Evolutionary conservation across 2,888 invertebrate species (phyloP).

Genomic region (Orgyia antiqua): DNA sequence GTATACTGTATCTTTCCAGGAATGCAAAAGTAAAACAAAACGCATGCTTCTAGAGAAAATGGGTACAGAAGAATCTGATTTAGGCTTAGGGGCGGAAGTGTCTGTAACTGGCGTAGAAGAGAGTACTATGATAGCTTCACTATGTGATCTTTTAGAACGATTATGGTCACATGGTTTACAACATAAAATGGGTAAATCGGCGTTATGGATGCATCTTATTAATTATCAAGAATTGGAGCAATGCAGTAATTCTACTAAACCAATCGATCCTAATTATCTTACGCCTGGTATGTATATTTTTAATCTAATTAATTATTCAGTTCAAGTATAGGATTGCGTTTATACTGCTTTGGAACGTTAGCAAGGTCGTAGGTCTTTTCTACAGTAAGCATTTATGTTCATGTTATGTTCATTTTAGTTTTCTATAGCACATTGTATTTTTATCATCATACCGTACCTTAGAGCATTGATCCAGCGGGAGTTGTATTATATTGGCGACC

Average conservation of each 20-base stretch:
- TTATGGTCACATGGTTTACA: conserved; percentile 99
- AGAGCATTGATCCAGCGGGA: too few relatives aligned
- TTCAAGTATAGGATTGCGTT: too few relatives aligned
- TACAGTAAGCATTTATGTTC: too few relatives aligned
- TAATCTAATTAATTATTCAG: too few relatives aligned
- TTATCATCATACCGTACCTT: too few relatives aligned
- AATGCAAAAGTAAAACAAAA: conserved; percentile 96
- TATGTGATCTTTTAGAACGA: conserved; percentile 97
- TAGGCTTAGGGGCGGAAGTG: conserved; percentile 91
- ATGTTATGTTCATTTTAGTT: too few relatives aligned
- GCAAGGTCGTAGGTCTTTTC: too few relatives aligned
- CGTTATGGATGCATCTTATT: conserved; percentile 96
- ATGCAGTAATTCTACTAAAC: conserved; percentile 71
- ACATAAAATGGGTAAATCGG: conserved; percentile 97
- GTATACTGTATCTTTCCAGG: conserved; percentile 81
- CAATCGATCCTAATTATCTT: conserved; percentile 73
- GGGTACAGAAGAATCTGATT: conserved; percentile 96
- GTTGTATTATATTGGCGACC: too few relatives aligned
- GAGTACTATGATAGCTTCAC: conserved; percentile 97
- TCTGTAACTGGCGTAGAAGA: conserved; percentile 90
- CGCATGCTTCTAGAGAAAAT: conserved; percentile 99
- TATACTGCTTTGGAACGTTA: too few relatives aligned
- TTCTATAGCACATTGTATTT: too few relatives aligned
- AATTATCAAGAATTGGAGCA: conserved; percentile 93
- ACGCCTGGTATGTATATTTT: conserved; percentile 60